phyloP scores from a whole-genome alignment of 2,888 invertebrate genomes.

The Timema cristinae region DNA sequence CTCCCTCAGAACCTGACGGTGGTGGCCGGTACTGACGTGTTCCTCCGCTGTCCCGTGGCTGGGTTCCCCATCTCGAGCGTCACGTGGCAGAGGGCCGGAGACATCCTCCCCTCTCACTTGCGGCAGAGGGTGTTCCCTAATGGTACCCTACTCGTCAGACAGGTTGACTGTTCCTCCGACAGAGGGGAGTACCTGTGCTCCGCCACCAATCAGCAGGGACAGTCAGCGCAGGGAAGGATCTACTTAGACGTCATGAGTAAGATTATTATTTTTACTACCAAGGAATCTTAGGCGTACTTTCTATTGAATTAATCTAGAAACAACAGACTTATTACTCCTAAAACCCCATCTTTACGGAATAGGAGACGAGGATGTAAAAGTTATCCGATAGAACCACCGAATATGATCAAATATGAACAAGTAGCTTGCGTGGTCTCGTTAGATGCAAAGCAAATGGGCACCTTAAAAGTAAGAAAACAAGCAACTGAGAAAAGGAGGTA shows the following conservation, averaged over 20 bases:
- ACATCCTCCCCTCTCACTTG: conserved; percentile 43
- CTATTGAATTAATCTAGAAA: too few relatives aligned
- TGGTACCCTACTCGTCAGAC: conserved; percentile 46
- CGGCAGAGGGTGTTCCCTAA: conserved; percentile 45
- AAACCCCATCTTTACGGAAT: too few relatives aligned
- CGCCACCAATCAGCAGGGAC: conserved; percentile 46
- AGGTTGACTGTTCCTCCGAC: conserved; percentile 46
- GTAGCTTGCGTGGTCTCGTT: too few relatives aligned
- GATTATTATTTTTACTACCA: conserved; percentile 15
- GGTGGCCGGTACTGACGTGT: conserved; percentile 47
- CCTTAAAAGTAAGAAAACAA: too few relatives aligned
- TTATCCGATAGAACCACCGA: too few relatives aligned
- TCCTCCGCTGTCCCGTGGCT: conserved; percentile 50
- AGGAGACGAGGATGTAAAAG: too few relatives aligned
- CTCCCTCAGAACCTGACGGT: conserved; percentile 49
- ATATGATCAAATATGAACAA: too few relatives aligned
- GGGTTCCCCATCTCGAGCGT: conserved; percentile 50
- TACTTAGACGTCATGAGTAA: conserved; percentile 49
- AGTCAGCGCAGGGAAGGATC: conserved; percentile 44
- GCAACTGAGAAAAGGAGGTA: too few relatives aligned
- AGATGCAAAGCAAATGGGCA: too few relatives aligned
- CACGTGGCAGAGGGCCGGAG: conserved; percentile 48
- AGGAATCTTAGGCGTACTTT: too few relatives aligned
- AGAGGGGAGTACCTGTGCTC: conserved; percentile 48
- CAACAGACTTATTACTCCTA: too few relatives aligned